Evolutionary conservation across 2,113 vertebrate species (phyloP).

Genomic region (Glaucidium brasilianum): DNA sequence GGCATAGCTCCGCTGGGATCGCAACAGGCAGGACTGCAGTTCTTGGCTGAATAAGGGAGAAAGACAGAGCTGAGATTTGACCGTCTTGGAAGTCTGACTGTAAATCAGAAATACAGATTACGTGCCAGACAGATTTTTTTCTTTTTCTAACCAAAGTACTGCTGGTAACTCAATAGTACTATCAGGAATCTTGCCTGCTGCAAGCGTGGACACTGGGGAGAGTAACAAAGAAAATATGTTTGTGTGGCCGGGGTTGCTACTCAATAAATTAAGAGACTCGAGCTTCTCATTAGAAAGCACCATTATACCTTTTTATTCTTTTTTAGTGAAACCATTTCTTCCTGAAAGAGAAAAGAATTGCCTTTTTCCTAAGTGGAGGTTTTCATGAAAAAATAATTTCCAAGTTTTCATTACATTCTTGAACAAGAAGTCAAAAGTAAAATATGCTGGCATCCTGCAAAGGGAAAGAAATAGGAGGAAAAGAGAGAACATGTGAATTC

Average conservation of each 20-base stretch:
- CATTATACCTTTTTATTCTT: background rate
- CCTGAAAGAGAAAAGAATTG: background rate
- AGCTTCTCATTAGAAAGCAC: background rate
- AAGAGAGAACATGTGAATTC: background rate
- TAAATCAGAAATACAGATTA: background rate
- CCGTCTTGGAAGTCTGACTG: background rate
- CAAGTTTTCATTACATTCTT: background rate
- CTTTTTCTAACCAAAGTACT: background rate
- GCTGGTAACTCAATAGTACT: background rate
- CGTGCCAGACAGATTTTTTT: background rate
- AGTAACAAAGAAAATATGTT: background rate
- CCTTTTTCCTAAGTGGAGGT: background rate
- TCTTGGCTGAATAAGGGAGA: background rate
- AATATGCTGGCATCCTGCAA: background rate
- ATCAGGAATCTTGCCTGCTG: background rate
- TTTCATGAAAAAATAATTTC: conserved; percentile 16
- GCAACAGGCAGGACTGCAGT: background rate
- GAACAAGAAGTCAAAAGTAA: background rate
- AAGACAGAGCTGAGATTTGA: background rate
- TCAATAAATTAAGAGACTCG: background rate
- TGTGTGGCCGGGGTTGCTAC: background rate
- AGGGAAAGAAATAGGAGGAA: background rate
- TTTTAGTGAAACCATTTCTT: conserved; percentile 13
- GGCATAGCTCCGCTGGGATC: background rate
- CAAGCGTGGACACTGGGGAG: background rate